A percentile compares a stretch with the other conserved stretches of the same genome.
Conservation (phyloP, 1,140 invertebrate genomes). For the Drosophila suzukii region DNA sequence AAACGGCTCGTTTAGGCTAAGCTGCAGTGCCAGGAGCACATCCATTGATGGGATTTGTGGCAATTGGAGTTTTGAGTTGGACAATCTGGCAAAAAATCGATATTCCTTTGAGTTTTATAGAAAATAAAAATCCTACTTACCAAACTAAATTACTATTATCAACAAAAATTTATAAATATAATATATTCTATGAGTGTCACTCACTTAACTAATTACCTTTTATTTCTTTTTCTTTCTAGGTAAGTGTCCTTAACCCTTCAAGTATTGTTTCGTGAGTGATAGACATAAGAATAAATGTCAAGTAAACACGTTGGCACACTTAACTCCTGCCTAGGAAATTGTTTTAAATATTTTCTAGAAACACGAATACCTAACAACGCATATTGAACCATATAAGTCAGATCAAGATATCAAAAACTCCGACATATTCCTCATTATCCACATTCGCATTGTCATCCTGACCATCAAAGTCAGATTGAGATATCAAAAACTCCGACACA, state of each 20-base stretch:
- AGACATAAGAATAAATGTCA: conserved; percentile 40
- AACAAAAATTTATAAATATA: background rate
- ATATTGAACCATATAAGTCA: conserved; percentile 43
- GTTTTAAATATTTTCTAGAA: background rate
- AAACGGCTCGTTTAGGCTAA: conserved; percentile 33
- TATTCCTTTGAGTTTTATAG: conserved; percentile 4
- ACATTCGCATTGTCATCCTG: background rate
- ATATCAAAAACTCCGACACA: conserved; percentile 11
- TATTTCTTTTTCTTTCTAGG: conserved; percentile 55
- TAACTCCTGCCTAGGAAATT: background rate
- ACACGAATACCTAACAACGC: conserved; percentile 11
- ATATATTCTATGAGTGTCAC: background rate
- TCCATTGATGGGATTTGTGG: conserved; percentile 37
- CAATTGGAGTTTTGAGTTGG: conserved; percentile 5
- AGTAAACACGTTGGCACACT: conserved; percentile 4
- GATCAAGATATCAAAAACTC: conserved; percentile 24
- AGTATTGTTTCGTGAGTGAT: conserved; percentile 53
- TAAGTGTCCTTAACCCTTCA: conserved; percentile 49
- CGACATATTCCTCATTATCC: conserved; percentile 1
- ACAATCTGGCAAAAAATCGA: conserved; percentile 11
- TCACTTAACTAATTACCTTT: conserved; percentile 7
- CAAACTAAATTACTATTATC: background rate
- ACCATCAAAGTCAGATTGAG: conserved; percentile 42
- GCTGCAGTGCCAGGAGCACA: conserved; percentile 14
- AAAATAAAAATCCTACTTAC: background rate